These are phyloP conservation scores for Dastarcus helophoroides DNA, from an alignment of 2,888 invertebrate genomes.

Conservation along the genomic window DNA sequence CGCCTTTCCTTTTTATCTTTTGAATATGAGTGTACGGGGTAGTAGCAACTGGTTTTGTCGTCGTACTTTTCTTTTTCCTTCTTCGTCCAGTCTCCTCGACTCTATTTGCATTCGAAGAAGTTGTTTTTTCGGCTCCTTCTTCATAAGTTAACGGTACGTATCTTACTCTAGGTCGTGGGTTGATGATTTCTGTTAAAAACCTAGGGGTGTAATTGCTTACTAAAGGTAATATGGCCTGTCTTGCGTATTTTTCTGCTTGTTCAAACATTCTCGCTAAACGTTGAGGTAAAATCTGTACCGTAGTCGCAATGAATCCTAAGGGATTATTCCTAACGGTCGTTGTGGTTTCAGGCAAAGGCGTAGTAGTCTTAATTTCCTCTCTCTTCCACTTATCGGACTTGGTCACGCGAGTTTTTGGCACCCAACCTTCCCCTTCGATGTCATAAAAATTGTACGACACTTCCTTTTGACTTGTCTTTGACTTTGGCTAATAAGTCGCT, in stretches of 20 bases:
- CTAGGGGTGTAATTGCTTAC: constrained; percentile 71
- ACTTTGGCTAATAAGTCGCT: constrained; percentile 32
- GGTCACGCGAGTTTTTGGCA: constrained; percentile 7
- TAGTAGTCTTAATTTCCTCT: constrained; percentile 1
- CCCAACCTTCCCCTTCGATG: constrained; percentile 32
- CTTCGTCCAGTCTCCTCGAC: not conserved
- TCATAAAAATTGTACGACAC: constrained; percentile 27
- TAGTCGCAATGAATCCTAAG: constrained; percentile 37
- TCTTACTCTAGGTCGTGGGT: constrained; percentile 24
- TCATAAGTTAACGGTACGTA: constrained; percentile 33
- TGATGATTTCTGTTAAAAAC: constrained; percentile 40
- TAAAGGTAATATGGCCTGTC: constrained; percentile 62
- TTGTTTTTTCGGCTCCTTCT: constrained; percentile 16
- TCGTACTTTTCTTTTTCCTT: constrained; percentile 5
- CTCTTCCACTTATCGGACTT: constrained; percentile 7
- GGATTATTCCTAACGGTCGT: constrained; percentile 25
- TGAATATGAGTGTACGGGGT: constrained; percentile 32
- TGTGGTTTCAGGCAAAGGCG: constrained; percentile 14
- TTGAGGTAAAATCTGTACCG: constrained; percentile 70
- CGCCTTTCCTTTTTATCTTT: constrained; percentile 27
- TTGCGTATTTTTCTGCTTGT: constrained; percentile 69
- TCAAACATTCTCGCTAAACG: constrained; percentile 67
- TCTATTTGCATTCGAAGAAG: not conserved
- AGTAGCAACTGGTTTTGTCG: constrained; percentile 12
- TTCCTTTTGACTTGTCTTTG: constrained; percentile 28